Conservation (phyloP, 1,140 invertebrate genomes). For the Andricus grossulariae region DNA sequence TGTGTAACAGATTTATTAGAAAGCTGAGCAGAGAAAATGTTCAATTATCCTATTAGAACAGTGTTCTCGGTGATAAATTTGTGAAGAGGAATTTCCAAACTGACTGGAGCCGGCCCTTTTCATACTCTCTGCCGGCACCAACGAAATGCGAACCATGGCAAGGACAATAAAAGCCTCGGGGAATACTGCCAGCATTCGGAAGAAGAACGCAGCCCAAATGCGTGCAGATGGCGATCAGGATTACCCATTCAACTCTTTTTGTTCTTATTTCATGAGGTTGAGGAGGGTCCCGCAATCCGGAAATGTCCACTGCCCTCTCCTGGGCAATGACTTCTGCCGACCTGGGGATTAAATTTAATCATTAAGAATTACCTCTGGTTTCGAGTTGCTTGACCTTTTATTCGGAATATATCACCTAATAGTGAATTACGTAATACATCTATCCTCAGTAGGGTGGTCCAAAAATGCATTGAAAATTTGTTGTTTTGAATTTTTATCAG, state of each 20-base stretch:
- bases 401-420: too few species aligned
- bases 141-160: constrained; percentile 96
- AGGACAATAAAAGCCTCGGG: constrained; percentile 90
- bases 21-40: neutral
- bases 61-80: constrained; percentile 78
- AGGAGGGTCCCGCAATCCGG: constrained; percentile 85
- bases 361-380: constrained; percentile 6
- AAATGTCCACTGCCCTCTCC: constrained; percentile 80
- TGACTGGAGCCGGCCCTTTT: constrained; percentile 91
- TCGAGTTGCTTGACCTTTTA: neutral
- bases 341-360: constrained; percentile 45
- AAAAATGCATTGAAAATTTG: too few species aligned
- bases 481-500: too few species aligned
- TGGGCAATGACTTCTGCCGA: constrained; percentile 78
- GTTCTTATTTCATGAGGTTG: constrained; percentile 80
- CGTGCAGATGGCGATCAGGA: constrained; percentile 92
- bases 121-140: constrained; percentile 86
- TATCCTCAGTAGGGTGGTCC: neutral
- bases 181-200: constrained; percentile 85
- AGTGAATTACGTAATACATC: too few species aligned
- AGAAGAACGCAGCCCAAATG: constrained; percentile 93
- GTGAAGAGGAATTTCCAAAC: constrained; percentile 88
- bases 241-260: constrained; percentile 83
- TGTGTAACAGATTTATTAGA: neutral
- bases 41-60: constrained; percentile 79